A percentile compares a stretch with the other conserved stretches of the same genome.
Conservation (phyloP, 2,888 invertebrate genomes). For the Rhingia rostrata region DNA sequence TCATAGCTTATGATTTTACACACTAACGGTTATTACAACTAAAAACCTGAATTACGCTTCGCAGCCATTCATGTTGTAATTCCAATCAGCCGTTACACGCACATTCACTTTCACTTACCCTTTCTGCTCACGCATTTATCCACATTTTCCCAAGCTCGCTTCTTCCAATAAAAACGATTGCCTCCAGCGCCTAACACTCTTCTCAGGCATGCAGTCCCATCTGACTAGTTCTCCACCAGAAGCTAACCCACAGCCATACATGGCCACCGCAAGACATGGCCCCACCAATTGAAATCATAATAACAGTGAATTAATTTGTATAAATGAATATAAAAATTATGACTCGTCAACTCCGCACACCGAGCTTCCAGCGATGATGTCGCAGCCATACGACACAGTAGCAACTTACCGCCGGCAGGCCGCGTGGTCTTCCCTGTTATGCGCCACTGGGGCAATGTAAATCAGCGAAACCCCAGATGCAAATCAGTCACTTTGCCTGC, state of each 20-base stretch:
- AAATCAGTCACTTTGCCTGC: constrained; percentile 54
- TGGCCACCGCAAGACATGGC: constrained; percentile 54
- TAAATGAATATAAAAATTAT: constrained; percentile 81
- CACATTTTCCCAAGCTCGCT: constrained; percentile 10
- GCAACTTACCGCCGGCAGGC: constrained; percentile 33
- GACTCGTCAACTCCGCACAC: constrained; percentile 50
- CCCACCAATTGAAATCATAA: constrained; percentile 69
- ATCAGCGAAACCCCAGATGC: constrained; percentile 60
- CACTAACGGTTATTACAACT: too few species aligned
- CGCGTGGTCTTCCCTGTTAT: constrained; percentile 17
- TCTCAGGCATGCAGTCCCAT: constrained; percentile 31
- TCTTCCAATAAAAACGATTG: constrained; percentile 23
- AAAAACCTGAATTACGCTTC: background rate
- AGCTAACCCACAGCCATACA: constrained; percentile 53
- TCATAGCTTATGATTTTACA: too few species aligned
- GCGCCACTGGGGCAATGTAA: constrained; percentile 53
- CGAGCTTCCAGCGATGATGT: background rate
- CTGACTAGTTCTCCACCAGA: constrained; percentile 54
- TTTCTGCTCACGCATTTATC: constrained; percentile 21
- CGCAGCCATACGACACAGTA: constrained; percentile 43
- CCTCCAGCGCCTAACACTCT: constrained; percentile 43
- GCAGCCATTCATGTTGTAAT: constrained; percentile 1
- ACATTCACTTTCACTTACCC: constrained; percentile 57
- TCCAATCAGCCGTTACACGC: constrained; percentile 28
- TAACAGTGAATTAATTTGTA: constrained; percentile 81